phyloP scores from a whole-genome alignment of 2,113 vertebrate genomes.

The Crotalus viridis region DNA sequence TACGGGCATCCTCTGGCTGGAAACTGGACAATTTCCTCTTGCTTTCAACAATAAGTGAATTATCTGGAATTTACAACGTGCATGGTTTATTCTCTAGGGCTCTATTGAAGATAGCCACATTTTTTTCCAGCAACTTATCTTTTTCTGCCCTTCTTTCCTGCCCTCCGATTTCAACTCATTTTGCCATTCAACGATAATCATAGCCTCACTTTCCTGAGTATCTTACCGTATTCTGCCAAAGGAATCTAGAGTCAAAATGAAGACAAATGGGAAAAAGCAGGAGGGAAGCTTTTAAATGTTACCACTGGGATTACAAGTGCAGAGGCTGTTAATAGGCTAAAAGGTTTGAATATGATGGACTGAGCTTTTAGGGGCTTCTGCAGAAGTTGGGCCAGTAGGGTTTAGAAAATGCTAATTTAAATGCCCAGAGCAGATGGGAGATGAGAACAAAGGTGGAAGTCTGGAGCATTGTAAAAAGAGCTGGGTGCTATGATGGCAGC shows the following conservation, averaged over 20 bases:
- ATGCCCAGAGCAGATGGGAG: neutral
- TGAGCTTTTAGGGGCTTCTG: neutral
- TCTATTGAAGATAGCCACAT: neutral
- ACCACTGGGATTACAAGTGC: neutral
- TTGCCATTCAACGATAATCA: neutral
- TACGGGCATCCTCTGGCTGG: neutral
- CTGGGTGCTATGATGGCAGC: neutral
- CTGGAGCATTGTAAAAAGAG: neutral
- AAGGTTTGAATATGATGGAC: neutral
- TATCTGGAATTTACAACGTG: neutral
- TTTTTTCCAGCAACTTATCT: neutral
- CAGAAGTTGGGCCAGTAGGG: neutral
- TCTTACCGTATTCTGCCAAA: neutral
- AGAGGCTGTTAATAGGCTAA: neutral
- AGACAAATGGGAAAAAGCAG: neutral
- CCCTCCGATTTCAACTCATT: neutral
- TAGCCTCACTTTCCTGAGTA: constrained; percentile 5
- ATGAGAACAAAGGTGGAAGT: neutral
- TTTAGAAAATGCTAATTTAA: neutral
- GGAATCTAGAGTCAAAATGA: neutral
- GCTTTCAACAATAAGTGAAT: neutral
- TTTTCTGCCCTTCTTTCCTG: neutral
- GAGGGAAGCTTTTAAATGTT: constrained; percentile 1
- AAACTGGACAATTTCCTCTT: neutral
- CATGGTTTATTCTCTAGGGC: neutral